phyloP scores from a whole-genome alignment of 2,888 invertebrate genomes.

The Cosmia pyralina region DNA sequence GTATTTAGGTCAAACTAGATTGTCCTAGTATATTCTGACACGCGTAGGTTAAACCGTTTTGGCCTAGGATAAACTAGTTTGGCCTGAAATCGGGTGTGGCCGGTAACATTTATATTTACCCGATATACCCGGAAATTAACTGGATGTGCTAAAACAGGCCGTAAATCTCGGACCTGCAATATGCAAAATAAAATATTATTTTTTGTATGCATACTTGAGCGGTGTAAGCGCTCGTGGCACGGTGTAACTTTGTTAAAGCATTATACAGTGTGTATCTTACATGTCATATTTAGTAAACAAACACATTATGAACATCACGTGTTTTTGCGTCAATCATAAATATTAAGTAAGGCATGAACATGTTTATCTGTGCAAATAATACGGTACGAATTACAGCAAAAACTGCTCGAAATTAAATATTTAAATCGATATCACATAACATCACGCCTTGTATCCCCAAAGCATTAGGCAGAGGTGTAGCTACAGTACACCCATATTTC shows the following conservation, averaged over 20 bases:
- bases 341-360: background rate
- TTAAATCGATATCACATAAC: background rate
- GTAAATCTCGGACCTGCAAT: slow-evolving; percentile 25
- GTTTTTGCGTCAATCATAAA: background rate
- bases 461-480: no score
- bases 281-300: slow-evolving; percentile 4
- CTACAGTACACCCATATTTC: no score
- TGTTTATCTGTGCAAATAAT: background rate
- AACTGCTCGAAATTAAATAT: background rate
- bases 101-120: background rate
- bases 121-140: slow-evolving; percentile 33
- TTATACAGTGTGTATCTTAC: background rate
- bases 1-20: no score
- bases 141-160: background rate
- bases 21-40: no score
- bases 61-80: no score
- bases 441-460: no score
- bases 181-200: slow-evolving; percentile 25
- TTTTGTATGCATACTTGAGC: slow-evolving; percentile 10
- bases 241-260: background rate
- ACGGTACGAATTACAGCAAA: background rate
- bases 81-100: no score
- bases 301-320: background rate
- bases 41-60: no score
- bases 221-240: background rate